These are phyloP conservation scores for Candidula unifasciata DNA, from an alignment of 2,888 invertebrate genomes.

Conservation along the genomic window DNA sequence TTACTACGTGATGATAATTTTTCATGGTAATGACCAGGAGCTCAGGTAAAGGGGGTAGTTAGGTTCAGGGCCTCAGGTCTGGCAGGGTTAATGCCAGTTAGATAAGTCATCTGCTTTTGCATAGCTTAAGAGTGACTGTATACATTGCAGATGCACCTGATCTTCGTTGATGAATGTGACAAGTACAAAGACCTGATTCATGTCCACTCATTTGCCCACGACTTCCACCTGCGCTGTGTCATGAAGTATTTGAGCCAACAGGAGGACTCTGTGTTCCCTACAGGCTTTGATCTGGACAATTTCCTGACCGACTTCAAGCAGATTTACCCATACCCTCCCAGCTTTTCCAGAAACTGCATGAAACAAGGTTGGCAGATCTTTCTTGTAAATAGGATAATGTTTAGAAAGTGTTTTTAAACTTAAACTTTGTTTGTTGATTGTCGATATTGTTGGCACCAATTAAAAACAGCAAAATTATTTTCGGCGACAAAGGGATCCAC, in stretches of 20 bases:
- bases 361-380: constrained; percentile 81
- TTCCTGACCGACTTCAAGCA: constrained; percentile 87
- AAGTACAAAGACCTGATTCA: constrained; percentile 85
- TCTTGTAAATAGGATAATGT: too few relatives aligned
- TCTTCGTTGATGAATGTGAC: constrained; percentile 80
- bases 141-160: constrained; percentile 61
- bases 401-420: too few relatives aligned
- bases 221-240: constrained; percentile 85
- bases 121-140: not conserved
- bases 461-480: too few relatives aligned
- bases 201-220: constrained; percentile 87
- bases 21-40: too few relatives aligned
- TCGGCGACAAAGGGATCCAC: too few relatives aligned
- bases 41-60: too few relatives aligned
- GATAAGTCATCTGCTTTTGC: not conserved
- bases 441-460: too few relatives aligned
- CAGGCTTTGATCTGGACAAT: constrained; percentile 84
- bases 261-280: constrained; percentile 74
- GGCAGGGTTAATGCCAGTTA: too few relatives aligned
- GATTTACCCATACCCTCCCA: constrained; percentile 87
- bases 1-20: too few relatives aligned
- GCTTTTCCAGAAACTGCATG: constrained; percentile 86
- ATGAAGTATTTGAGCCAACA: constrained; percentile 83
- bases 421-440: too few relatives aligned
- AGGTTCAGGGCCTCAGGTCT: too few relatives aligned